Evolutionary conservation across 1,140 invertebrate species (phyloP), one percentile per base, ranked within the genome.

Genomic region (Luehdorfia chinensis): DNA sequence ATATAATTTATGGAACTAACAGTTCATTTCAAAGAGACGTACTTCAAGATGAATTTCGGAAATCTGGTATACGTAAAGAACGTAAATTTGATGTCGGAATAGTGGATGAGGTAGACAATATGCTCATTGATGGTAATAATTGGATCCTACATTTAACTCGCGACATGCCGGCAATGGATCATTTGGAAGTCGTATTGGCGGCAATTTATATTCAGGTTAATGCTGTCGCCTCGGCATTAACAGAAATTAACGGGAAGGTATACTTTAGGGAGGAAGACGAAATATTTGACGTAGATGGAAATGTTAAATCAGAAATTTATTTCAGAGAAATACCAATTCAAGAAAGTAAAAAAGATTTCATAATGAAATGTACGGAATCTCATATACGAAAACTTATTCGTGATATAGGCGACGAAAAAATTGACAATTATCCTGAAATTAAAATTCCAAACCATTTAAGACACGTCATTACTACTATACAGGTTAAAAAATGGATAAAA

Each of bases 11-110:
- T 8, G 33, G 33, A 21, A 36, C 33, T 19, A 36, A 36, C 19
- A 21, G n/a, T 36, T 36, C 33, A 12, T 36, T 36, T 21, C 33
- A 36, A 21, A 36, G 33, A 36, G 33, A 36, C 9, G 33, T 36
- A 4, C 33, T 36, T 9, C 4, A 6, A 12, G 14, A 18, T 0
- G 33, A 36, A 36, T 36, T 36, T 12, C n/a, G 33, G 12, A 36
- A 36, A 36, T 19, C 18, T 1, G 18, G 11, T 36, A 2, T 36
- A 21, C 18, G 33, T 12, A 36, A 36, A 6, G 12, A 19, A 6
- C 33, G 33, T 1, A 6, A 12, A 12, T 36, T 36, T 7, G 33
- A 36, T 16, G 33, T 36, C 7, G 33, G 15, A 12, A 36, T 36
- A 19, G 33, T 36, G 11, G 33, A 36, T 18, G 33, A 36, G 16